Percentiles rank a stretch among this genome's conserved stretches.
phyloP scores from a whole-genome alignment of 2,888 invertebrate species.

The Polyommatus iphigenia region DNA sequence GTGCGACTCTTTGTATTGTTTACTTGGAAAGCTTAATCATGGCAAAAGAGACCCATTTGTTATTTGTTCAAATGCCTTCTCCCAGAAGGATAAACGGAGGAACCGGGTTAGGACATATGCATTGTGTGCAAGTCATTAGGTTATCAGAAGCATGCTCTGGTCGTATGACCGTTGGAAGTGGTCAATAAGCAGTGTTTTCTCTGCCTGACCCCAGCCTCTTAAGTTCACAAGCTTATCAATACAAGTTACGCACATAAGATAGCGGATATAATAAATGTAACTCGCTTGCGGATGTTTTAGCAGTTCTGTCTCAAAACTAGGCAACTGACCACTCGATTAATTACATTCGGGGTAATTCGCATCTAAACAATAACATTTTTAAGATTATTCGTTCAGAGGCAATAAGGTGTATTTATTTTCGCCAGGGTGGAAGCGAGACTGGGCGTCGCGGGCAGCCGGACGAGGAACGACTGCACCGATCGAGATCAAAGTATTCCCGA shows the following conservation, averaged over 20 bases:
- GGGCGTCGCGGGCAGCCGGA: slow-evolving; percentile 67
- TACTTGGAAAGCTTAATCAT: not conserved
- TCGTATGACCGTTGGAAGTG: slow-evolving; percentile 56
- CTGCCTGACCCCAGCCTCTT: slow-evolving; percentile 64
- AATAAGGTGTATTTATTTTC: slow-evolving; percentile 32
- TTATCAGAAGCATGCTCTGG: slow-evolving; percentile 69
- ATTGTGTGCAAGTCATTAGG: slow-evolving; percentile 53
- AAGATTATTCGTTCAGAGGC: not conserved
- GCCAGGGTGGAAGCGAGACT: slow-evolving; percentile 71
- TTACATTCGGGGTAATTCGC: slow-evolving; percentile 29
- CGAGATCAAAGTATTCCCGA: slow-evolving; percentile 71
- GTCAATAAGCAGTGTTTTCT: slow-evolving; percentile 68
- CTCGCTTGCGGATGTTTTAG: slow-evolving; percentile 65
- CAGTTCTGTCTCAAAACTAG: slow-evolving; percentile 62
- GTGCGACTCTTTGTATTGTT: slow-evolving; percentile 34
- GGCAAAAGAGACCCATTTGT: not conserved
- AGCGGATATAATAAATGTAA: slow-evolving; percentile 74
- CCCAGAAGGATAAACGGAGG: slow-evolving; percentile 34
- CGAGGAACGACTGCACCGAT: slow-evolving; percentile 69
- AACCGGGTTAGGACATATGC: slow-evolving; percentile 55
- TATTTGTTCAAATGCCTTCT: slow-evolving; percentile 29
- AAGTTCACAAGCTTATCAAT: slow-evolving; percentile 63
- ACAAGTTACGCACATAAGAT: slow-evolving; percentile 71
- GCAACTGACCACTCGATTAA: slow-evolving; percentile 42
- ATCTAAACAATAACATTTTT: not conserved